Percentiles rank a stretch among this genome's conserved stretches.
These are phyloP conservation scores for Sminthurinus aureus DNA, from an alignment of 2,888 invertebrate genomes.

Conservation along the genomic window DNA sequence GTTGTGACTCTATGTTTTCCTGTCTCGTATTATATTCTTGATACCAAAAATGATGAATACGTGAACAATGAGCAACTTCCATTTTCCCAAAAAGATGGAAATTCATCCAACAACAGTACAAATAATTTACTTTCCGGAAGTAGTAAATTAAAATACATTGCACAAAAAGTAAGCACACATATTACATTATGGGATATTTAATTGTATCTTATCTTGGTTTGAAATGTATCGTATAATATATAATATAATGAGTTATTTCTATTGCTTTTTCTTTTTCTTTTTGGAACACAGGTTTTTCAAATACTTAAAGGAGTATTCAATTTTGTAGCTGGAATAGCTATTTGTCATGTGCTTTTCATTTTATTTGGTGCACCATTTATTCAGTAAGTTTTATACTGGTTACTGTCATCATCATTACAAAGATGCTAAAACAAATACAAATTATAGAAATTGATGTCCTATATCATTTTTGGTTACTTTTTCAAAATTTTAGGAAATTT, in stretches of 20 bases:
- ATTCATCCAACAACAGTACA: not conserved
- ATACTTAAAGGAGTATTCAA: slow-evolving; percentile 46
- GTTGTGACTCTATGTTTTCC: slow-evolving; percentile 45
- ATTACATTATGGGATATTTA: not conserved
- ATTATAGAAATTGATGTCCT: not conserved
- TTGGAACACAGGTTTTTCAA: slow-evolving; percentile 41
- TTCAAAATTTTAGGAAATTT: slow-evolving; percentile 47
- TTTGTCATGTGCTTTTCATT: slow-evolving; percentile 53
- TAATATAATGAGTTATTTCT: not conserved
- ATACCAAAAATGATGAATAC: slow-evolving; percentile 6
- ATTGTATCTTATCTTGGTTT: too few relatives aligned
- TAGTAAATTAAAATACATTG: too few relatives aligned
- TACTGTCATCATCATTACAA: not conserved
- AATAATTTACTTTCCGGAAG: too few relatives aligned
- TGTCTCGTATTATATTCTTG: slow-evolving; percentile 16
- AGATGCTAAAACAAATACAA: not conserved
- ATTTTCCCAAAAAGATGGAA: slow-evolving; percentile 44
- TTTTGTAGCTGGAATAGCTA: slow-evolving; percentile 42
- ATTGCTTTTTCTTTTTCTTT: not conserved
- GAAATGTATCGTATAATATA: not conserved
- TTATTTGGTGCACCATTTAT: slow-evolving; percentile 57
- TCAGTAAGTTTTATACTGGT: slow-evolving; percentile 43
- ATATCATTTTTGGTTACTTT: not conserved
- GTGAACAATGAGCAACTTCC: slow-evolving; percentile 30
- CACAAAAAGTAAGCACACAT: not conserved